Evolutionary conservation across 2,113 vertebrate genomes (phyloP).

Genomic region (Nesoenas mayeri): DNA sequence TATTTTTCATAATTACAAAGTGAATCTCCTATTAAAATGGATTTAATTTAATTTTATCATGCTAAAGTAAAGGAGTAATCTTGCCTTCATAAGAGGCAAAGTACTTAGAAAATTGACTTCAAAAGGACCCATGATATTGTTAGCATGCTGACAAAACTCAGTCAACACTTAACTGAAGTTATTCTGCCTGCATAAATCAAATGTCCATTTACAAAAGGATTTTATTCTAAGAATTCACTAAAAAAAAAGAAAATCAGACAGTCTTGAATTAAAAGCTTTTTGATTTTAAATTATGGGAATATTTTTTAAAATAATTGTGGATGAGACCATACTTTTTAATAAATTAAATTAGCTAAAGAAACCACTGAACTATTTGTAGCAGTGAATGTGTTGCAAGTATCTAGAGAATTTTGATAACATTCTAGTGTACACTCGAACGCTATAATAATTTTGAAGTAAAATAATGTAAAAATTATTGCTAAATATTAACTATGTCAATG

Average conservation of each 20-base stretch:
- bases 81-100: neutral
- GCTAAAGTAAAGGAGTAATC: neutral
- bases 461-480: neutral
- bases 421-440: neutral
- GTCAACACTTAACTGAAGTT: neutral
- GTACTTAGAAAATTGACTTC: neutral
- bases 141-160: neutral
- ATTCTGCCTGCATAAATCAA: neutral
- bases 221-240: neutral
- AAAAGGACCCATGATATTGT: neutral
- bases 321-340: neutral
- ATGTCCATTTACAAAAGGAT: neutral
- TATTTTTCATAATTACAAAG: neutral
- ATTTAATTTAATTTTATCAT: neutral
- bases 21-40: neutral
- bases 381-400: neutral
- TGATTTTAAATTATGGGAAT: neutral
- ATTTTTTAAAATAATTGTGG: neutral
- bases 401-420: neutral
- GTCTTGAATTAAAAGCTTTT: neutral
- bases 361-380: neutral
- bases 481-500: fast-evolving
- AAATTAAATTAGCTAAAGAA: neutral
- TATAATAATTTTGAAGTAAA: neutral
- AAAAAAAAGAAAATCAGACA: neutral